These are phyloP conservation scores for Antheraea assamensis DNA, from an alignment of 2,888 invertebrate species.

Conservation along the genomic window DNA sequence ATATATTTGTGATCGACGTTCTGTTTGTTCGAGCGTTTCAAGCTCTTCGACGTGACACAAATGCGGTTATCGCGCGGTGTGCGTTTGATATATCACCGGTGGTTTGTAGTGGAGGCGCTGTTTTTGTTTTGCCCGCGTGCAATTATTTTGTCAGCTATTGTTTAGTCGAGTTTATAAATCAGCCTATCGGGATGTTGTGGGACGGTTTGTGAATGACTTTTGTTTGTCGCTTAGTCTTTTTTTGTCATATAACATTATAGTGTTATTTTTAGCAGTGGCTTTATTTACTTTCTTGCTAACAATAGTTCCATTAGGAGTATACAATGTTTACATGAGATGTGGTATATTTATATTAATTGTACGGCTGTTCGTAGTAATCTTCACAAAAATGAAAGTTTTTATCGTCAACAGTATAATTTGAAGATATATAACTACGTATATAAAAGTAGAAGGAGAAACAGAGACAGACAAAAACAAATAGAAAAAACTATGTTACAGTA, in stretches of 20 bases:
- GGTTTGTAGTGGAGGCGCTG: conserved; percentile 21
- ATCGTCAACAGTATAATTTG: too few species aligned
- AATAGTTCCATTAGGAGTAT: too few species aligned
- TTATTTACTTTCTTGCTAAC: too few species aligned
- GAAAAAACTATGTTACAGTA: too few species aligned
- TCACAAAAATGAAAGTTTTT: too few species aligned
- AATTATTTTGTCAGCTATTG: conserved; percentile 39
- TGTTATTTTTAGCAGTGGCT: too few species aligned
- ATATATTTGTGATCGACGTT: background rate
- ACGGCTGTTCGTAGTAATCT: too few species aligned
- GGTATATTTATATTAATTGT: too few species aligned
- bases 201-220: conserved; percentile 26
- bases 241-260: background rate
- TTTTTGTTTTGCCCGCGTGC: conserved; percentile 39
- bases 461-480: too few species aligned
- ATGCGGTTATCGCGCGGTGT: conserved; percentile 14
- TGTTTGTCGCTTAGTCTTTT: conserved; percentile 23
- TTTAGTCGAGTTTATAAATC: conserved; percentile 27
- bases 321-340: too few species aligned
- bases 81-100: conserved; percentile 17
- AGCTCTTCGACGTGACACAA: background rate
- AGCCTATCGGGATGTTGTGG: conserved; percentile 15
- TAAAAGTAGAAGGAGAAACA: too few species aligned
- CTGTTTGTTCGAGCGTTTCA: background rate
- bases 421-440: too few species aligned